These are phyloP conservation scores for Petaurus breviceps DNA, from an alignment of 2,113 vertebrate species.

Conservation along the genomic window DNA sequence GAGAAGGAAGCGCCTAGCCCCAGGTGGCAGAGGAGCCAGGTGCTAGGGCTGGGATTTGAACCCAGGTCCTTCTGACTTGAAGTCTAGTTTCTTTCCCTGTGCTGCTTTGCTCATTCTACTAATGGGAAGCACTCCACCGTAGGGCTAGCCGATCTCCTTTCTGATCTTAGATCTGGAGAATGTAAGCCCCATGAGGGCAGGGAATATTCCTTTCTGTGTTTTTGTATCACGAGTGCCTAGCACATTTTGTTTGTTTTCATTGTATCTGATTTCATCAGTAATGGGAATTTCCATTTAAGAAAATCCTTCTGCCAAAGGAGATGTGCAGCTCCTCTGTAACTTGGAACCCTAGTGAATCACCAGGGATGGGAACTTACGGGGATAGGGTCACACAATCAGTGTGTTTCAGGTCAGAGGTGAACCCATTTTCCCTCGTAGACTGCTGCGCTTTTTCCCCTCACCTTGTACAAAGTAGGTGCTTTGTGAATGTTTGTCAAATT, in stretches of 20 bases:
- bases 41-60: background rate
- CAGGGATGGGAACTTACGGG: background rate
- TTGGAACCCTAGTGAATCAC: background rate
- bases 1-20: background rate
- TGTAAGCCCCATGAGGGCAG: background rate
- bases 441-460: background rate
- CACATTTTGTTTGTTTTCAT: background rate
- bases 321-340: background rate
- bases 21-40: background rate
- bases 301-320: background rate
- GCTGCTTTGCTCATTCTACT: background rate
- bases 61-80: background rate
- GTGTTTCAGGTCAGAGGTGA: background rate
- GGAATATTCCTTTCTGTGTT: background rate
- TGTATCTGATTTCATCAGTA: background rate
- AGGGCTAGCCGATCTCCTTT: background rate
- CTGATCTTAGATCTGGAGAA: background rate
- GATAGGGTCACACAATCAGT: background rate
- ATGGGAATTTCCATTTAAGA: background rate
- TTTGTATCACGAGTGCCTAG: background rate
- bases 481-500: background rate
- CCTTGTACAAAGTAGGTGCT: background rate
- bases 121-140: background rate
- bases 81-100: background rate
- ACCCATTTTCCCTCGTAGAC: background rate